Conservation (phyloP, 2,113 vertebrate genomes). For the Gobio gobio region DNA sequence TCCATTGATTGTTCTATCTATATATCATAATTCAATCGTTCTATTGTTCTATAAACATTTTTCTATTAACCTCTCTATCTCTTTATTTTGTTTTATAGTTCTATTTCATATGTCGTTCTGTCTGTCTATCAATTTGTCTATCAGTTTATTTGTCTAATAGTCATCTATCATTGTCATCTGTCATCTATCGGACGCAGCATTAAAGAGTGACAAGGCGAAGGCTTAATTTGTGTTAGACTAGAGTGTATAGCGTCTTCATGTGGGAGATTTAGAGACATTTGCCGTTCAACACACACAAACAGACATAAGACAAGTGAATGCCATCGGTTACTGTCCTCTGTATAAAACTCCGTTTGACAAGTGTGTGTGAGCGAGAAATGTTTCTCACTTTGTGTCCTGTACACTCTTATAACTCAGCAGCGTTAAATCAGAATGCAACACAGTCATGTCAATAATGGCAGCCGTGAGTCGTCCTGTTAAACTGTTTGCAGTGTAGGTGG, state of each 20-base stretch:
- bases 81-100: no score
- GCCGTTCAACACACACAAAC: not conserved
- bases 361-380: constrained; percentile 36
- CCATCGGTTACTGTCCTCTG: not conserved
- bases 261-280: not conserved
- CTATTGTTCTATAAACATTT: no score
- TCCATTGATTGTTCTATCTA: no score
- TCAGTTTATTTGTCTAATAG: no score
- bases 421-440: constrained; percentile 74
- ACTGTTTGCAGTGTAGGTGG: constrained; percentile 57
- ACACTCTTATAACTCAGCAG: constrained; percentile 70
- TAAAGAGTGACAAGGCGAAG: no score
- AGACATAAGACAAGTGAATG: not conserved
- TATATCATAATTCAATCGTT: no score
- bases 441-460: constrained; percentile 72
- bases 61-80: no score
- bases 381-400: constrained; percentile 58
- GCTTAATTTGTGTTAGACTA: no score
- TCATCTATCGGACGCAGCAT: no score
- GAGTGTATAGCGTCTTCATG: not conserved
- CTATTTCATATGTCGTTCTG: no score
- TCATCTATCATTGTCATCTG: no score
- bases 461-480: constrained; percentile 75
- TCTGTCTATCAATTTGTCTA: no score
- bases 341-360: constrained; percentile 15